phyloP scores from a whole-genome alignment of 1,140 invertebrate species.

The Saccostrea echinata region DNA sequence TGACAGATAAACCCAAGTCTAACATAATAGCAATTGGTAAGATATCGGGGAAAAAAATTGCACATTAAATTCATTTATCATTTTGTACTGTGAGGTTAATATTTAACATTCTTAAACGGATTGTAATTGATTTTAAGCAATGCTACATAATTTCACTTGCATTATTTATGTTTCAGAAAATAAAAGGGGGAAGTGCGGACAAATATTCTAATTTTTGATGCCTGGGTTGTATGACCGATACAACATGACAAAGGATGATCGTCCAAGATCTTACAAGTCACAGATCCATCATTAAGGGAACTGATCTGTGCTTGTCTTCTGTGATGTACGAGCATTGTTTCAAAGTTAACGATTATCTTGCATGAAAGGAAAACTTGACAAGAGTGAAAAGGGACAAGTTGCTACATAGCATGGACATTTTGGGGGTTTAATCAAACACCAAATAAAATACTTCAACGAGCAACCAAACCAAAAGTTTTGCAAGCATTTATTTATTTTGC shows the following conservation, averaged over 20 bases:
- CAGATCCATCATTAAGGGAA: background rate
- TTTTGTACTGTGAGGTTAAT: background rate
- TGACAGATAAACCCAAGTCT: background rate
- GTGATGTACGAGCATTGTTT: background rate
- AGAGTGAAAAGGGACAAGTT: background rate
- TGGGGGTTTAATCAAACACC: no score
- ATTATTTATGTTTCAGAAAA: background rate
- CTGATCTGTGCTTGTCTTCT: background rate
- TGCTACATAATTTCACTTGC: no score
- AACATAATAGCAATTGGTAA: background rate
- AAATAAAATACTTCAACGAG: no score
- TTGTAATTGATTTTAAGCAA: no score
- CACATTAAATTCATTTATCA: background rate
- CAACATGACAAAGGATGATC: background rate
- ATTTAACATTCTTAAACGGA: background rate
- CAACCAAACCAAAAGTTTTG: no score
- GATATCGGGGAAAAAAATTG: background rate
- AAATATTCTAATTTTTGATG: background rate
- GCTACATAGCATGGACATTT: no score
- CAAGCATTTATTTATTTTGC: no score
- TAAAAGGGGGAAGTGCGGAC: background rate
- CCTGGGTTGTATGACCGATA: background rate
- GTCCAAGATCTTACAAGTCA: background rate
- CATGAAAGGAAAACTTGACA: background rate
- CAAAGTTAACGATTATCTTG: background rate